Evolutionary conservation across 2,113 vertebrate species (phyloP).

Genomic region (Ailurus styani): DNA sequence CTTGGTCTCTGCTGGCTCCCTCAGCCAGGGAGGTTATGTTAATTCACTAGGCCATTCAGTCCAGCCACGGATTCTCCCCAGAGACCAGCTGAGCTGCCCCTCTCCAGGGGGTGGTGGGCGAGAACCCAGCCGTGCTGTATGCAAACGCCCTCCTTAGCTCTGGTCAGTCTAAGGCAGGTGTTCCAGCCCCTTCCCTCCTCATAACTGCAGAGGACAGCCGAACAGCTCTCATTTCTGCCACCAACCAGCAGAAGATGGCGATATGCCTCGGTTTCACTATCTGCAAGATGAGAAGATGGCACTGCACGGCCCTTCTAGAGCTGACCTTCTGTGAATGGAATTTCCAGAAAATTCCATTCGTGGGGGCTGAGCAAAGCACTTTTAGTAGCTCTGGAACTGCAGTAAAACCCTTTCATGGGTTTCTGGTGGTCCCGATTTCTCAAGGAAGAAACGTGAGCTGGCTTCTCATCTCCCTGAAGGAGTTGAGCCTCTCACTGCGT

Average conservation of each 20-base stretch:
- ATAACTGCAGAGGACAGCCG: background rate
- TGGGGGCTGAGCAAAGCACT: background rate
- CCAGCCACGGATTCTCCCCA: background rate
- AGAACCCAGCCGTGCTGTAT: background rate
- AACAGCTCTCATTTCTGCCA: background rate
- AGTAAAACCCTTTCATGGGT: background rate
- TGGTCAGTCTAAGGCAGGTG: background rate
- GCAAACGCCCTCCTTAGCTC: background rate
- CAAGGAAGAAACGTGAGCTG: background rate
- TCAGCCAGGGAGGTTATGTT: background rate
- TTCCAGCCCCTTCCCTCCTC: background rate
- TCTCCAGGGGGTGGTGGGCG: background rate
- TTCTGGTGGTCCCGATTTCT: background rate
- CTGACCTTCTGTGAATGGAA: background rate
- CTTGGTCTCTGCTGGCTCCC: background rate
- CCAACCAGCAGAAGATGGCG: background rate
- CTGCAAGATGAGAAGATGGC: background rate
- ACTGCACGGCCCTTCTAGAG: background rate
- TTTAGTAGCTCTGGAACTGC: background rate
- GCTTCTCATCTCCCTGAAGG: background rate
- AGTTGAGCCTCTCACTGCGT: background rate
- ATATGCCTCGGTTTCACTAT: background rate
- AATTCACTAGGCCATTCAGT: fast-evolving
- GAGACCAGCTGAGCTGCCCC: background rate
- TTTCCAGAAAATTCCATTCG: background rate